Percentiles rank a stretch among this genome's conserved stretches.
Evolutionary conservation across 2,888 invertebrate species (phyloP).

Genomic region (Oasisia sp.): DNA sequence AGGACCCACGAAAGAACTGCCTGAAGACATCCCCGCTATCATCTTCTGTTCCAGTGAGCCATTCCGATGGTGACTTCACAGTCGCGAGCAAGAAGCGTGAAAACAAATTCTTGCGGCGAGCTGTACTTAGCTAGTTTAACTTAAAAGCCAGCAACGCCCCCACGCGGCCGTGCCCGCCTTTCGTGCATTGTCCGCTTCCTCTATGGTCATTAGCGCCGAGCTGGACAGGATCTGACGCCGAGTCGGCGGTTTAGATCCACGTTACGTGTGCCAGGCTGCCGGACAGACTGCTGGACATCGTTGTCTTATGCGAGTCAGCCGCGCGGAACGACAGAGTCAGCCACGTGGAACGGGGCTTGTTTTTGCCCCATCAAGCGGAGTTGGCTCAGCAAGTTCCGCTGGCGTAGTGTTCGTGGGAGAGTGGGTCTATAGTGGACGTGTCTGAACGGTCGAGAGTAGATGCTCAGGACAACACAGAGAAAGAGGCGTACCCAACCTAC

Average conservation of each 20-base stretch:
- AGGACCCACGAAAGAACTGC: not conserved
- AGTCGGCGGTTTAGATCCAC: not conserved
- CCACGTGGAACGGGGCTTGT: not conserved
- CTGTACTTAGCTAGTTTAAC: not conserved
- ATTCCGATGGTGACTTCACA: not conserved
- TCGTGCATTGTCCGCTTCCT: not conserved
- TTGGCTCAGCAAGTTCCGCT: not conserved
- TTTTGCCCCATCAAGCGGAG: not conserved
- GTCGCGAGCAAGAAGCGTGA: not conserved
- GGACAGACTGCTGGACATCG: not conserved
- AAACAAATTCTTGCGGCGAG: conserved; percentile 12
- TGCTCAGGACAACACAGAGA: not conserved
- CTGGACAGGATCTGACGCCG: not conserved
- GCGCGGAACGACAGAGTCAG: not conserved
- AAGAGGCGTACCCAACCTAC: too few relatives aligned
- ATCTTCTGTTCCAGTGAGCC: not conserved
- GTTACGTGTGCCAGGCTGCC: not conserved
- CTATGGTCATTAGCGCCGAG: not conserved
- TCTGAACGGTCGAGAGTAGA: not conserved
- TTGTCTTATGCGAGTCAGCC: not conserved
- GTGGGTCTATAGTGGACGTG: too few relatives aligned
- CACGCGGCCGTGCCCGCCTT: not conserved
- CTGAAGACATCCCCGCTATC: not conserved
- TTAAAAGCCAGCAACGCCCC: conserved; percentile 17
- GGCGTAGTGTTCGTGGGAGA: not conserved